A percentile compares a stretch with the other conserved stretches of the same genome.
These are phyloP conservation scores for Mareca strepera DNA, from an alignment of 2,797 vertebrate genomes.

Conservation along the genomic window DNA sequence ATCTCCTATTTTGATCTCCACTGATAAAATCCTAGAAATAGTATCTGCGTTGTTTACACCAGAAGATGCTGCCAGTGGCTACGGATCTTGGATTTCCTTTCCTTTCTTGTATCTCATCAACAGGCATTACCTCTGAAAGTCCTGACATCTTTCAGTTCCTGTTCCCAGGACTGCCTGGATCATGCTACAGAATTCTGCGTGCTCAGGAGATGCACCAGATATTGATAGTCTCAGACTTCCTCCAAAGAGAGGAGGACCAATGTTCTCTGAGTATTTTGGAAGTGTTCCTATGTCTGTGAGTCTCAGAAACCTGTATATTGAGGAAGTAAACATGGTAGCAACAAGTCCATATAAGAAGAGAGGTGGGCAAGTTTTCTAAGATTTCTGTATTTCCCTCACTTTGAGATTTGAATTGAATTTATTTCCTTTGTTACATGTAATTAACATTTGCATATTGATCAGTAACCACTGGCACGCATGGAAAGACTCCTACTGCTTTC, in stretches of 20 bases:
- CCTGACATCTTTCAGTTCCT: not conserved
- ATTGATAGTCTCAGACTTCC: no score
- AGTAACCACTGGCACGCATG: not conserved
- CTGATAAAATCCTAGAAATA: not conserved
- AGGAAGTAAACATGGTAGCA: not conserved
- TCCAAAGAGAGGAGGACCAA: accelerated
- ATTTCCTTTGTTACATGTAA: not conserved
- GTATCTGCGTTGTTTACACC: not conserved
- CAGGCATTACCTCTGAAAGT: not conserved
- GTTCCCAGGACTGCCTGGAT: not conserved
- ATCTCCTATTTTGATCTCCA: not conserved
- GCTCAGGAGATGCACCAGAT: not conserved
- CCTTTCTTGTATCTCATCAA: not conserved
- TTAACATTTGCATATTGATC: accelerated
- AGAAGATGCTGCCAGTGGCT: not conserved
- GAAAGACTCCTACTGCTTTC: not conserved
- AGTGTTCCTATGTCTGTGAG: not conserved
- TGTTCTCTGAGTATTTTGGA: not conserved
- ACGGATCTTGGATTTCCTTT: not conserved
- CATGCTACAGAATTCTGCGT: not conserved
- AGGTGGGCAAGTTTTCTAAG: not conserved
- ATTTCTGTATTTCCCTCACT: not conserved
- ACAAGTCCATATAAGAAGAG: not conserved
- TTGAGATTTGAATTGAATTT: not conserved
- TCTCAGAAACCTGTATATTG: not conserved